Conservation (phyloP, 2,113 vertebrate species). For the Dipodomys stephensi region DNA sequence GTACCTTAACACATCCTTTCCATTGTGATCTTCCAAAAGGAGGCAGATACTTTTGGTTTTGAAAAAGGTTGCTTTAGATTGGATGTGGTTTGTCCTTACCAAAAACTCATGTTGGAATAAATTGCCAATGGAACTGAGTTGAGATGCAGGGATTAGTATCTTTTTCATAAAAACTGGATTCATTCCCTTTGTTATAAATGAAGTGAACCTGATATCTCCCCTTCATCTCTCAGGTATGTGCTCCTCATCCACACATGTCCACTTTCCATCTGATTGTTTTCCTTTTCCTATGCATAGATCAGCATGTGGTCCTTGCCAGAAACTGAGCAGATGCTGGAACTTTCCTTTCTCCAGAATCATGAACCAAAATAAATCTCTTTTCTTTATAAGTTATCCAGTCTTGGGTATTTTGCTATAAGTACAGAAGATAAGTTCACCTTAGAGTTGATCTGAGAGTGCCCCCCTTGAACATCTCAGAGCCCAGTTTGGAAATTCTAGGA, state of each 20-base stretch:
- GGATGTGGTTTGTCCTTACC: background rate
- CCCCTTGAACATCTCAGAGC: background rate
- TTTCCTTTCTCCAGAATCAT: background rate
- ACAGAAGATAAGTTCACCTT: background rate
- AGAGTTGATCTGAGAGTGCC: background rate
- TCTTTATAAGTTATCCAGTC: background rate
- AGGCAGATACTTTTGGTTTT: background rate
- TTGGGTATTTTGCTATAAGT: background rate
- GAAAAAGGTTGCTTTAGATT: background rate
- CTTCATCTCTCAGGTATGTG: background rate
- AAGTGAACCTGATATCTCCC: background rate
- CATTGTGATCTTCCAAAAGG: background rate
- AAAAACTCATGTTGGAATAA: conserved; percentile 2
- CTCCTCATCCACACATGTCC: background rate
- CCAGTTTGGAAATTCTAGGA: background rate
- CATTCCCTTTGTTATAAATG: background rate
- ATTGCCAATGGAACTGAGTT: background rate
- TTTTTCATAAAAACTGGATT: background rate
- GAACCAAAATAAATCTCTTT: background rate
- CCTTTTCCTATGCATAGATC: background rate
- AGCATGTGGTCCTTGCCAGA: background rate
- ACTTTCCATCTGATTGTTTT: background rate
- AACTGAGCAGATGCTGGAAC: too few relatives aligned
- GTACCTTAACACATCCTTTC: background rate
- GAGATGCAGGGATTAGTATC: background rate